Conservation (phyloP, 1,140 invertebrate genomes). For the Drosophila paulistorum region DNA sequence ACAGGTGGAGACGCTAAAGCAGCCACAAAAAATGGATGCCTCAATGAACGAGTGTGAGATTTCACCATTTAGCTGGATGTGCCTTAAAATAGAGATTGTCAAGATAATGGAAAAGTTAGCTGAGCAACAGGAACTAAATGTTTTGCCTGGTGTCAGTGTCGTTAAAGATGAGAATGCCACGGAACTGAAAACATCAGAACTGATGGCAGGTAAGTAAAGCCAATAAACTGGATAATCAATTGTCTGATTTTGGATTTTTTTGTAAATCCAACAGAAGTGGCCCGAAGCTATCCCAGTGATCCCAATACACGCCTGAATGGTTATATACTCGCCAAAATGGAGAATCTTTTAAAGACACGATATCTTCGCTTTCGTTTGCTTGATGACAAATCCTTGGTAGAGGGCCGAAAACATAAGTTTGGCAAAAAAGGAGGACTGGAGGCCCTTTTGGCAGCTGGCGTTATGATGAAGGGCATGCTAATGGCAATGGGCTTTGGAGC, state of each 20-base stretch:
- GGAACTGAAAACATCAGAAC: conserved; percentile 86
- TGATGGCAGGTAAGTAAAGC: conserved; percentile 84
- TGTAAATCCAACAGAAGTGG: conserved; percentile 85
- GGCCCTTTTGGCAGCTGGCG: conserved; percentile 85
- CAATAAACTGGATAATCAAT: not conserved
- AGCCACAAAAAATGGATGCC: conserved; percentile 29
- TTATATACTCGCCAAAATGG: conserved; percentile 88
- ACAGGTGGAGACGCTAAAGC: conserved; percentile 36
- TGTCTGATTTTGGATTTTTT: not conserved
- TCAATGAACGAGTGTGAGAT: conserved; percentile 85
- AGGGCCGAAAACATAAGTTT: conserved; percentile 85
- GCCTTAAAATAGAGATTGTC: conserved; percentile 91
- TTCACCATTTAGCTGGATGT: conserved; percentile 89
- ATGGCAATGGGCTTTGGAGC: conserved; percentile 90
- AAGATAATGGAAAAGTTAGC: conserved; percentile 89
- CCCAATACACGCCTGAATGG: conserved; percentile 90
- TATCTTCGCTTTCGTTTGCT: conserved; percentile 89
- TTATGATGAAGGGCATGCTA: conserved; percentile 89
- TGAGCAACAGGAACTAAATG: conserved; percentile 79
- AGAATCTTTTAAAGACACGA: conserved; percentile 88
- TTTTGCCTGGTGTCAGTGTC: conserved; percentile 89
- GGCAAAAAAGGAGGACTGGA: conserved; percentile 85
- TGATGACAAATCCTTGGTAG: conserved; percentile 85
- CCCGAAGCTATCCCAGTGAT: conserved; percentile 89
- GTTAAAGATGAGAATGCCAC: conserved; percentile 86